phyloP scores from a whole-genome alignment of 1,140 invertebrate genomes.

The Scaptomyza pallida region DNA sequence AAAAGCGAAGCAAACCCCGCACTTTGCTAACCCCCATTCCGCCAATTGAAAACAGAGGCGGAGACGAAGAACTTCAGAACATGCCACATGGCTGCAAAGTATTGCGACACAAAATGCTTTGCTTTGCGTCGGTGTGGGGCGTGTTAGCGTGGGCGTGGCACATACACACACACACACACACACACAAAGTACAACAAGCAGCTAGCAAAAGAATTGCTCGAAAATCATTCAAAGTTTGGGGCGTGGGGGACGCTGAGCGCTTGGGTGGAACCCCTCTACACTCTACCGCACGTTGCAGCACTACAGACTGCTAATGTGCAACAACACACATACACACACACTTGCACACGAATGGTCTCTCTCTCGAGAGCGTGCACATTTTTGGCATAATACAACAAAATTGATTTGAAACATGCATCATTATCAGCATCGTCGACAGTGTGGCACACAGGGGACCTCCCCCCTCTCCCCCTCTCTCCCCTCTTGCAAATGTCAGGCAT shows the following conservation, averaged over 20 bases:
- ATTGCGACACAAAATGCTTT: conserved; percentile 68
- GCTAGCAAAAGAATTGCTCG: conserved; percentile 53
- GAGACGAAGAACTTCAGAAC: conserved; percentile 31
- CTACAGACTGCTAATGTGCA: conserved; percentile 25
- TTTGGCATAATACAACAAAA: conserved; percentile 81
- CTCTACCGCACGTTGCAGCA: conserved; percentile 22
- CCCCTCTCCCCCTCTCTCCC: conserved; percentile 12
- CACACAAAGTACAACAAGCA: too few species aligned
- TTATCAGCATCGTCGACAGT: conserved; percentile 65
- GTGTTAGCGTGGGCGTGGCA: conserved; percentile 45
- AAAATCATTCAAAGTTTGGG: conserved; percentile 63
- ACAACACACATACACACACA: conserved; percentile 7
- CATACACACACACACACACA: too few species aligned
- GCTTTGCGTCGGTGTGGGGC: not conserved
- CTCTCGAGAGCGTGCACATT: conserved; percentile 60
- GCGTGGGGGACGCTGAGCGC: conserved; percentile 58
- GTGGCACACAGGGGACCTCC: not conserved
- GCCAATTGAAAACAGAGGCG: conserved; percentile 31
- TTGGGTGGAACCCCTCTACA: conserved; percentile 54
- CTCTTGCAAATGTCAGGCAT: conserved; percentile 21
- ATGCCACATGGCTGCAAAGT: conserved; percentile 71
- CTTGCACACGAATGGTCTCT: conserved; percentile 4
- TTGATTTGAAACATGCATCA: conserved; percentile 81
- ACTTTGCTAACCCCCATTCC: not conserved
- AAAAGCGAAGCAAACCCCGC: conserved; percentile 28